phyloP scores from a whole-genome alignment of 2,113 vertebrate species.

The Microcebus griseorufus region DNA sequence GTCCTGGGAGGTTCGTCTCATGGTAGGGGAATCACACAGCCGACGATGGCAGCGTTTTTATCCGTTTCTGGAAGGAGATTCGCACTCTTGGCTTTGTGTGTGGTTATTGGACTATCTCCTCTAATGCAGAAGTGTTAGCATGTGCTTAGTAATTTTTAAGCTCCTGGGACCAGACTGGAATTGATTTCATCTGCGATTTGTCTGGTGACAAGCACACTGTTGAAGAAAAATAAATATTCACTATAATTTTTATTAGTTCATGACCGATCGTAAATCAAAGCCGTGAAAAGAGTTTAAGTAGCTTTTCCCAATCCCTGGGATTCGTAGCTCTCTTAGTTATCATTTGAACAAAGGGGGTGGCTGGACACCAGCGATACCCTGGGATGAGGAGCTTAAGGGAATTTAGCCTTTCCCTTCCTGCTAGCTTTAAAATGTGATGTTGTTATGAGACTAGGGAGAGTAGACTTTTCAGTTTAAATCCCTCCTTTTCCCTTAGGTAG shows the following conservation, averaged over 20 bases:
- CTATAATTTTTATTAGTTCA: conserved; percentile 19
- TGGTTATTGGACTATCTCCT: not conserved
- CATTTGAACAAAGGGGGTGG: not conserved
- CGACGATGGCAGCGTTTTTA: not conserved
- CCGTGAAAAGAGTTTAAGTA: conserved; percentile 4
- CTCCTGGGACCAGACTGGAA: not conserved
- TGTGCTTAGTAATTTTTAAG: conserved; percentile 41
- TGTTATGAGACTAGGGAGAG: conserved; percentile 1
- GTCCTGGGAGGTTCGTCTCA: not conserved
- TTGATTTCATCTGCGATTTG: conserved; percentile 55
- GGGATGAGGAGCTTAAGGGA: not conserved
- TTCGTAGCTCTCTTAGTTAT: not conserved
- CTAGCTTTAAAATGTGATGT: conserved; percentile 3
- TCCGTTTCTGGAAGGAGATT: not conserved
- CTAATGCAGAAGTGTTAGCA: not conserved
- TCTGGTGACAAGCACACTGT: not conserved
- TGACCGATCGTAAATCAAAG: conserved; percentile 41
- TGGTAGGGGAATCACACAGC: not conserved
- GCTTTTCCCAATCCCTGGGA: conserved; percentile 21
- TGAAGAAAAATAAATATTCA: conserved; percentile 62
- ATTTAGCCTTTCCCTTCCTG: not conserved
- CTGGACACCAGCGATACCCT: not conserved
- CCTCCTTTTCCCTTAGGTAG: conserved; percentile 44
- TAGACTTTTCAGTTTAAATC: conserved; percentile 27
- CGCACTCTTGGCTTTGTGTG: not conserved